Base-by-base conservation (phyloP, 2,888 invertebrate genomes). In the Acrobasis repandana region DNA sequence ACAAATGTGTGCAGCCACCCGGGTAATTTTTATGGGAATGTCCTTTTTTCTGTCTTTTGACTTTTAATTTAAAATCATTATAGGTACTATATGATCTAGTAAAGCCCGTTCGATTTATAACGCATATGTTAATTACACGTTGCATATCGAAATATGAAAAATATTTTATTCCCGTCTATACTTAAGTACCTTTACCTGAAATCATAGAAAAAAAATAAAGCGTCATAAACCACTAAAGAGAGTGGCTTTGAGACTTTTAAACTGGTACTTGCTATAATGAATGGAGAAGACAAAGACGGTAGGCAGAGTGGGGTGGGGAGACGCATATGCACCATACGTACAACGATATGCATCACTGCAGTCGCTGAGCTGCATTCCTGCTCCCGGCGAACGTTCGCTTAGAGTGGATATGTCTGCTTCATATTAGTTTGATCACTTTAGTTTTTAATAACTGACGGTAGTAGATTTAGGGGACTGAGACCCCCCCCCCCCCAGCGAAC, bases 311-410 rank as follows among this genome's bases (percentile, higher is more conserved):
- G 68, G 61, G 69, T 56, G 67, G 62, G 70, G 75, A 70, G 77
- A 70, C 75, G 76, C 77, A 81, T 83, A 83, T 83, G 85, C 85
- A 80, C 83, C 82, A 82, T 82, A 85, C 84, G 75, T 83, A 86
- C 84, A 82, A 83, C 86, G 90, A 89, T 90, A 88, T 89, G 88
- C 90, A 90, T 88, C 88, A 88, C 86, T 82, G 87, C 88, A 88
- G 86, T 88, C 88, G 87, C 84, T 73, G 85, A 83, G 85, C 90
- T 83, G 87, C 90, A 90, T 90, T 90, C 90, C 90, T 81, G 74
- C 71, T 77, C 77, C 78, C 76, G 79, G 78, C 77, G 74, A 78
- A 78, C 79, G 76, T 28, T 63, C 59, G 67, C 63, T 58, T 73
- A 69, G 20, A 64, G 68, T 82, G 87, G 90, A 89, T 76, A 78